Evolutionary conservation across 1,140 invertebrate species (phyloP), one percentile per base, ranked within the genome.

Genomic region (Drosophila yakuba): DNA sequence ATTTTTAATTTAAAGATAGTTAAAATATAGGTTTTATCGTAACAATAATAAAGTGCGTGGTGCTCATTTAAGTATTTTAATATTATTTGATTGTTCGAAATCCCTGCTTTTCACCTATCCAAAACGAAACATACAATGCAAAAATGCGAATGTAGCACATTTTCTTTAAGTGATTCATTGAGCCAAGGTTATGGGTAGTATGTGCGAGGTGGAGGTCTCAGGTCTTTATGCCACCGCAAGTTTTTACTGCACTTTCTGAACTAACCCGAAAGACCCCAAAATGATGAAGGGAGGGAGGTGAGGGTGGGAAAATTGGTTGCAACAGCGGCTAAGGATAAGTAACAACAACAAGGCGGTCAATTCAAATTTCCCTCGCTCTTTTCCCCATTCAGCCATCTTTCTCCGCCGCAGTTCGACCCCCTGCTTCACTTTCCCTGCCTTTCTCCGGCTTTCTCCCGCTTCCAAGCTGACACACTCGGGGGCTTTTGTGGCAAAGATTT

Each of bases 181-280:
- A 23, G n/a, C 61, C 32, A 20, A 2, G 67, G 38, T 52, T 44
- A 54, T 48, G 74, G 54, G 71, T 58, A 77, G 50, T 41, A 48
- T 48, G 51, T 71, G 52, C 44, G 23, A 80, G 74, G 64, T 66
- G 45, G 76, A 80, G 76, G 61, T 86, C 81, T 68, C 77, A 84
- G 84, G 84, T 89, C 84, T 84, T 83, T 89, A 89, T 84, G 84
- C 77, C 64, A 89, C 84, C 84, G 80, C 84, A 88, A 88, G 80
- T 88, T 88, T 88, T 89, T 89, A 88, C 84, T 88, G 84, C 84
- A 89, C 84, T 89, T 88, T 83, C 67, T 44, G 64, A 88, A 89
- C 84, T 89, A 59, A 61, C 63, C 48, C 54, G 48, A 68, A 76
- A 67, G 52, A 75, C 66, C 67, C 67, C 67, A 35, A 69, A 57